Evolutionary conservation across 1,140 invertebrate genomes (phyloP).

Genomic region (Rhyzopertha dominica): DNA sequence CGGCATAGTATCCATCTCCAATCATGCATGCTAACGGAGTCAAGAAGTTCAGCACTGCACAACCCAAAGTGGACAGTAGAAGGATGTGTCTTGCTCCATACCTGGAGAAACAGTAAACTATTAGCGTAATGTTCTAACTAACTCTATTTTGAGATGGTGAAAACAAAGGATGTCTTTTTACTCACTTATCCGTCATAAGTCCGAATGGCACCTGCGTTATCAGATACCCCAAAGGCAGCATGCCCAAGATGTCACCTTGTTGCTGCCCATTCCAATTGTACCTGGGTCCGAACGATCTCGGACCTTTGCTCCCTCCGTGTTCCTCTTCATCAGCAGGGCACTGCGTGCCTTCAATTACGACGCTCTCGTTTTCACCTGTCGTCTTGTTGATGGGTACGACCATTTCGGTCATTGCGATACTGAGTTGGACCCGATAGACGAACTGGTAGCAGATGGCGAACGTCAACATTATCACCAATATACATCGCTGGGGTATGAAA

Average conservation of each 20-base stretch:
- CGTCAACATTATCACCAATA: conserved; percentile 22
- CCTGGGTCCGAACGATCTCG: too few species aligned
- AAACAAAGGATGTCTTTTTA: too few species aligned
- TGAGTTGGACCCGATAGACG: conserved; percentile 19
- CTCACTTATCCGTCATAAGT: conserved; percentile 20
- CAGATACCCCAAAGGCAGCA: conserved; percentile 17
- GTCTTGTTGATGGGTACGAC: conserved; percentile 1
- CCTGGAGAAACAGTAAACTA: too few species aligned
- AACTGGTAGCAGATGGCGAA: conserved; percentile 16
- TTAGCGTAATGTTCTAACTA: too few species aligned
- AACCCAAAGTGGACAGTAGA: conserved; percentile 9
- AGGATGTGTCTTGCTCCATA: conserved; percentile 20
- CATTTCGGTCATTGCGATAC: conserved; percentile 26
- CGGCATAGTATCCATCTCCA: conserved; percentile 10
- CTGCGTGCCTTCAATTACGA: conserved; percentile 2
- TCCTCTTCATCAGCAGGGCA: conserved; percentile 9
- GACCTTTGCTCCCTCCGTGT: too few species aligned
- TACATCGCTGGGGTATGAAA: conserved; percentile 20
- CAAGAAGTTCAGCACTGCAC: conserved; percentile 7
- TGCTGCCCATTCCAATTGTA: conserved; percentile 10
- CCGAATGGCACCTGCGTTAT: conserved; percentile 20
- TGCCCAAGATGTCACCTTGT: conserved; percentile 13
- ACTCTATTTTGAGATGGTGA: too few species aligned
- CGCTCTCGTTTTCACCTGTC: not conserved
- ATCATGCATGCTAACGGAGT: conserved; percentile 15